A percentile compares a stretch with the other conserved stretches of the same genome.
Evolutionary conservation across 2,113 vertebrate genomes (phyloP).

Genomic region (Chauna torquata): DNA sequence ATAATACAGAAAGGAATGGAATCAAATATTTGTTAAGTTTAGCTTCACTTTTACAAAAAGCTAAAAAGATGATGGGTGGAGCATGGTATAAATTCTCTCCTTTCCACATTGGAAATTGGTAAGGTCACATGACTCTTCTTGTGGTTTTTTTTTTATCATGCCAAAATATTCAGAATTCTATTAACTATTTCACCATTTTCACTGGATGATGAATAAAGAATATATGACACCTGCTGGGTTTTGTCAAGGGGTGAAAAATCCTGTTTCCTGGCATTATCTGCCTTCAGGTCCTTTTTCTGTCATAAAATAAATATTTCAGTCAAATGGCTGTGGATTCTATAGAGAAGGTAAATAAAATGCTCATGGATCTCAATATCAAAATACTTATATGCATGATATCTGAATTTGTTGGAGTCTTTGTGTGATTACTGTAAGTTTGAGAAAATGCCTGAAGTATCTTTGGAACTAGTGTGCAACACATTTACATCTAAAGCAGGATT

Average conservation of each 20-base stretch:
- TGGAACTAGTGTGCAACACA: neutral
- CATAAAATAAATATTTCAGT: neutral
- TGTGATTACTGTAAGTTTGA: neutral
- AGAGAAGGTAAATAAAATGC: neutral
- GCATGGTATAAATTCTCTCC: neutral
- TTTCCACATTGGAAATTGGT: neutral
- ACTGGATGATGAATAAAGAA: neutral
- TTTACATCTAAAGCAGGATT: neutral
- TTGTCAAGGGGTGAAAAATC: neutral
- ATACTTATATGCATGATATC: neutral
- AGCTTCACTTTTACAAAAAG: neutral
- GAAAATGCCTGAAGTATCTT: neutral
- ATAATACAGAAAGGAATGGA: neutral
- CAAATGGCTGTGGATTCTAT: neutral
- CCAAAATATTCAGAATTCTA: neutral
- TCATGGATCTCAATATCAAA: neutral
- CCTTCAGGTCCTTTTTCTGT: neutral
- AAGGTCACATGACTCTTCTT: neutral
- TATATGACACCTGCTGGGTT: fast-evolving
- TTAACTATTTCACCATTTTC: neutral
- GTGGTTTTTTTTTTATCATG: neutral
- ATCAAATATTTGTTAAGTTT: neutral
- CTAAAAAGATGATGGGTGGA: neutral
- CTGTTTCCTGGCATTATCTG: neutral
- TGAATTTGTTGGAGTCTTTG: neutral